phyloP scores from a whole-genome alignment of 2,797 vertebrate species.

The Brotula barbata region DNA sequence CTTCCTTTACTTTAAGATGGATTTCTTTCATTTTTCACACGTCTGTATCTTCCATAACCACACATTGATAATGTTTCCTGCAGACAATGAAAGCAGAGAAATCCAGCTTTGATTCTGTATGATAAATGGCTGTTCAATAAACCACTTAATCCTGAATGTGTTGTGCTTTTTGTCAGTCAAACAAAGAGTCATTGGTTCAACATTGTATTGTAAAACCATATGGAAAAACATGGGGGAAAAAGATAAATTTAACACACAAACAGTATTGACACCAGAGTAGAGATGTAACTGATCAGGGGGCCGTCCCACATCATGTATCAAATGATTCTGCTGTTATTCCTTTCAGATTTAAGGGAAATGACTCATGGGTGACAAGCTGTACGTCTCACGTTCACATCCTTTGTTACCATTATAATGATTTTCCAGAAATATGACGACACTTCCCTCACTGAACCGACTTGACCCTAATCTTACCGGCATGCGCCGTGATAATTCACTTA shows the following conservation, averaged over 20 bases:
- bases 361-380: not conserved
- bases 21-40: no score
- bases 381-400: not conserved
- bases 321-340: not conserved
- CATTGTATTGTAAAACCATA: no score
- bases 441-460: not conserved
- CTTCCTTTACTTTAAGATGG: no score
- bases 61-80: no score
- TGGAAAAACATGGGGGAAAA: not conserved
- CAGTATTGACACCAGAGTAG: no score
- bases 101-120: no score
- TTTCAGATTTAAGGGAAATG: not conserved
- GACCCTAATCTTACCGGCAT: not conserved
- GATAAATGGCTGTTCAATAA: no score
- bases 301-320: not conserved
- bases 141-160: no score
- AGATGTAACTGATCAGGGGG: slow-evolving; percentile 2
- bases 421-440: not conserved
- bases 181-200: no score
- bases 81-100: no score
- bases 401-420: not conserved
- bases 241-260: not conserved
- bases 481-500: not conserved
- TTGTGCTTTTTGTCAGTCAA: no score
- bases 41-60: no score